These are phyloP conservation scores for Okamejei kenojei DNA, from an alignment of 2,797 vertebrate genomes.

Conservation along the genomic window DNA sequence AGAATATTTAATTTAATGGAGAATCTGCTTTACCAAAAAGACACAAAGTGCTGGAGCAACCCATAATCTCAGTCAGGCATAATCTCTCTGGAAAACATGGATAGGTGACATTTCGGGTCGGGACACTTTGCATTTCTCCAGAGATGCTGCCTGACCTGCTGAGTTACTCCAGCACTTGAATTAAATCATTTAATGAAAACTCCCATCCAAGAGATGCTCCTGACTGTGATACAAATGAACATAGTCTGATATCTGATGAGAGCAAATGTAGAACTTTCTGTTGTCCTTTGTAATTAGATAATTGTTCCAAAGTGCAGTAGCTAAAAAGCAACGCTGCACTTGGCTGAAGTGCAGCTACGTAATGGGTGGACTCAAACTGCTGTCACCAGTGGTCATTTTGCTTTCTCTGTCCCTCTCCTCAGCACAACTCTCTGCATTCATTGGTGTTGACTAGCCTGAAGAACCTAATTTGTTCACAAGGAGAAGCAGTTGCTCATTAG, in stretches of 20 bases:
- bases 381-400: conserved; percentile 38
- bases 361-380: conserved; percentile 38
- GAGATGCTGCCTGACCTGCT: too few species aligned
- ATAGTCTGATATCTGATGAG: neutral
- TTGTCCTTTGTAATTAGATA: neutral
- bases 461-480: conserved; percentile 49
- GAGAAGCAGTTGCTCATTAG: conserved; percentile 51
- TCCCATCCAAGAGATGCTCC: neutral
- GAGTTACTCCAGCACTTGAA: too few species aligned
- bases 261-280: neutral
- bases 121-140: too few species aligned
- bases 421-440: conserved; percentile 42
- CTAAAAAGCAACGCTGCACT: conserved; percentile 24
- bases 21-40: too few species aligned
- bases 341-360: conserved; percentile 8
- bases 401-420: conserved; percentile 38
- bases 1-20: too few species aligned
- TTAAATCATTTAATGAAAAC: neutral
- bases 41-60: too few species aligned
- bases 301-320: conserved; percentile 9
- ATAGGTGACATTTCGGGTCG: too few species aligned
- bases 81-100: too few species aligned
- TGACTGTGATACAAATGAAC: neutral
- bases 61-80: neutral
- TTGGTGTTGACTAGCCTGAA: conserved; percentile 46